A percentile compares a stretch with the other conserved stretches of the same genome.
Conservation (phyloP, 2,888 invertebrate genomes). For the Phragmatobia fuliginosa region DNA sequence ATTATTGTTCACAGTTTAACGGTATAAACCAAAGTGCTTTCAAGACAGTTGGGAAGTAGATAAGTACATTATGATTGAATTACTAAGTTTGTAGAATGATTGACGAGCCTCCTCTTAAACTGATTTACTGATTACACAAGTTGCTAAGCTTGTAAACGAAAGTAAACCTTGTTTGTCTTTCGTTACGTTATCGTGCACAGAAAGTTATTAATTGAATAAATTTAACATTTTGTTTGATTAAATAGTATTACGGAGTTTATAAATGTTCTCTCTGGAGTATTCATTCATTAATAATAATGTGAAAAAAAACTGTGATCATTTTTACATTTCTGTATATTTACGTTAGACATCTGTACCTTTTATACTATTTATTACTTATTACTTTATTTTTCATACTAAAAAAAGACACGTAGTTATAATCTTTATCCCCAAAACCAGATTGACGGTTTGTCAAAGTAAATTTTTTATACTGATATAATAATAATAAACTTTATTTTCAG, state of each 20-base stretch:
- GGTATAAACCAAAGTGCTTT: slow-evolving; percentile 1
- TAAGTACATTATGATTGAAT: slow-evolving; percentile 9
- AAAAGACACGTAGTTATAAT: too few species aligned
- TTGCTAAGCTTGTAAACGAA: neutral
- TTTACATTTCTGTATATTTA: neutral
- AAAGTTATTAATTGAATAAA: neutral
- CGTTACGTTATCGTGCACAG: neutral
- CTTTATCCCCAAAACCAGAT: too few species aligned
- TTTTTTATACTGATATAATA: too few species aligned
- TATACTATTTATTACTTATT: too few species aligned
- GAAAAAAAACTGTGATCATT: too few species aligned
- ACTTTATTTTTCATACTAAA: too few species aligned
- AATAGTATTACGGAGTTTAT: neutral
- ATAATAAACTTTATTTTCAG: too few species aligned
- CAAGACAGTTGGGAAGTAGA: neutral
- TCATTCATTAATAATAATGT: neutral
- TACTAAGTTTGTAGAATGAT: slow-evolving; percentile 18
- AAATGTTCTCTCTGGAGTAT: neutral
- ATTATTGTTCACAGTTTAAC: neutral
- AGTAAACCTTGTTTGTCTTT: slow-evolving; percentile 1
- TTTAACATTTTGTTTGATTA: neutral
- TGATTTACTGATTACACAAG: slow-evolving; percentile 18
- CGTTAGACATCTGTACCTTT: neutral
- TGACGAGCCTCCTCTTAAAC: slow-evolving; percentile 6
- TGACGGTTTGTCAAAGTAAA: too few species aligned